Evolutionary conservation across 2,113 vertebrate species (phyloP), one percentile per base, ranked within the genome.

Genomic region (Heterotilapia buettikoferi): DNA sequence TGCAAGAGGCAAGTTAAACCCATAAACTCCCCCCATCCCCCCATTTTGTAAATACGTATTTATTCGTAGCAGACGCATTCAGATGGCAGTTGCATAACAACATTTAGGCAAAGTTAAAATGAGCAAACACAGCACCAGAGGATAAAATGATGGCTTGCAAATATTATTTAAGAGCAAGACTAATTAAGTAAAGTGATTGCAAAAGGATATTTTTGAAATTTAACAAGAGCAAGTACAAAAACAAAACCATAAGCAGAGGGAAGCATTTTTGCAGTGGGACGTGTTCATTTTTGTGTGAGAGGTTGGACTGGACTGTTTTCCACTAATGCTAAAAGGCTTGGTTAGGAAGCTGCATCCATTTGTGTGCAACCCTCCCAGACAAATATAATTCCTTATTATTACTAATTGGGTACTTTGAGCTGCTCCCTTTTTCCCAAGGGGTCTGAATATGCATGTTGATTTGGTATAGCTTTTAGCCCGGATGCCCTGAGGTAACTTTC

Each of bases 21-120:
- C 10, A 78, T n/a, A 78, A 76, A 52, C 45, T n/a, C 1, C 11
- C 24, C 14, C 26, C 68, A 12, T 5, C 0, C 9, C 16, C 26
- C 21, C 68, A 18, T 16, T 29, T 31, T 47, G 18, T 12, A 31
- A 78, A 52, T 12, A 1, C 26, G n/a, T 33, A 52, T 78, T n/a
- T 78, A 33, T 52, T 78, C 9, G 40, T 29, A 26, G n/a, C 68
- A 71, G 36, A 71, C 3, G 6, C 33, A 68, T 68, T 68, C 19
- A 68, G 63, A 13, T 68, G 9, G 21, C 14, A 31, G 71, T 76
- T 47, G 6, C 16, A 78, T 50, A 50, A 52, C 73, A 50, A 19
- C 73, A 78, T n/a, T 19, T 50, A 31, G 26, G 16, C 26, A n/a
- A 78, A 31, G 18, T 50, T 78, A 78, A 78, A 50, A 29, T 5